Evolutionary conservation across 2,888 invertebrate genomes (phyloP), one percentile per base, ranked within the genome.

Genomic region (Drosophila antonietae): DNA sequence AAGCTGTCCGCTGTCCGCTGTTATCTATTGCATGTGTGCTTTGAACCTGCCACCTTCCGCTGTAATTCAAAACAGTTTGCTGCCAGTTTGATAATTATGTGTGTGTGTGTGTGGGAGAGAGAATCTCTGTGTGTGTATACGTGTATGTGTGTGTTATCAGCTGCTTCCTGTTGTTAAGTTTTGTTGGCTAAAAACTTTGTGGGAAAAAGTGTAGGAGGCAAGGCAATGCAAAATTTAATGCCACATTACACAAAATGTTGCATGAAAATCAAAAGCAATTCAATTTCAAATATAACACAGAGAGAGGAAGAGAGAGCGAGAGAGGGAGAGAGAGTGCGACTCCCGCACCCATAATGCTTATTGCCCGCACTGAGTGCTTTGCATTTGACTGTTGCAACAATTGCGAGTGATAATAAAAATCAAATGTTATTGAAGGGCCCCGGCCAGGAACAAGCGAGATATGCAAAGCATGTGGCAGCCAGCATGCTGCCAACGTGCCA

Each of bases 101-200:
- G 35, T 52, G 20, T 12, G 1, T 55, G 44, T 47, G 18, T 55
- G 14, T 43, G 35, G 23, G 23, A 28, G 28, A 6, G 28, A 28
- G 28, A 28, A 6, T 28, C 28, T 28, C 28, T 56, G 20, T 12
- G 6, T 20, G 44, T n/a, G 20, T 65, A 31, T 55, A 20, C 20
- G 20, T 20, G 20, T 20, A 20, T 20, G 31, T 39, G 72, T 44
- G 47, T 60, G 79, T 77, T 87, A 84, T 84, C 84, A 86, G 84
- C 77, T 71, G 77, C 69, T 86, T 84, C 89, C 84, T 88, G 84
- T 88, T 84, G 81, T 79, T 83, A 86, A 86, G 84, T 84, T 84
- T 78, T 68, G 69, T 60, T 68, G 72, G 68, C 68, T 64, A 51
- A 83, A 86, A 84, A 83, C 74, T 80, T 62, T 59, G n/a, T 44